These are phyloP conservation scores for Catocala nupta DNA, from an alignment of 2,888 invertebrate species.

Conservation along the genomic window DNA sequence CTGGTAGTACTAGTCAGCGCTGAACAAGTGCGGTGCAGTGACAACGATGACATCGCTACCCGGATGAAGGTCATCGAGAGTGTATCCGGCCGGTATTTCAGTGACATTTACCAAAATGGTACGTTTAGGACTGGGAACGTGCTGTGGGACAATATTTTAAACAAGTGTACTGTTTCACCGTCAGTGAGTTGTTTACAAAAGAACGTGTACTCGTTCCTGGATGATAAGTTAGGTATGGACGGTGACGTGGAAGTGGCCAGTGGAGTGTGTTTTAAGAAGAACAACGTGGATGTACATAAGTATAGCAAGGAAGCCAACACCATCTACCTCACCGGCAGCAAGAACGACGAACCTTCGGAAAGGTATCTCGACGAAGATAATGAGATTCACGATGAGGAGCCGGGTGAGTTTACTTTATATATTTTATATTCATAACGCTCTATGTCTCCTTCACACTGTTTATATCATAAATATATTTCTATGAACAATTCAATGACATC, in stretches of 20 bases:
- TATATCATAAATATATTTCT: too few species aligned
- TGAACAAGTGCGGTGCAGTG: conserved; percentile 60
- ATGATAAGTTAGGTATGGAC: conserved; percentile 88
- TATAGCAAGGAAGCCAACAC: conserved; percentile 85
- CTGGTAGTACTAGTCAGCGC: conserved; percentile 63
- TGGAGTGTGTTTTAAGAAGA: conserved; percentile 89
- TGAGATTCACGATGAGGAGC: conserved; percentile 70
- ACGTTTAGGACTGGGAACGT: conserved; percentile 88
- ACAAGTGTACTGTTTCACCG: conserved; percentile 90
- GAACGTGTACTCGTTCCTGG: conserved; percentile 91
- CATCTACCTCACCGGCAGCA: conserved; percentile 78
- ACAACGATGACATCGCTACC: conserved; percentile 65
- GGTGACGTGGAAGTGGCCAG: conserved; percentile 90
- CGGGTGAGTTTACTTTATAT: conserved; percentile 63
- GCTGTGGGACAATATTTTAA: conserved; percentile 91
- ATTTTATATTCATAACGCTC: too few species aligned
- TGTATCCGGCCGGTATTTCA: conserved; percentile 73
- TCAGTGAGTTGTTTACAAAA: conserved; percentile 92
- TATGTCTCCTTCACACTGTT: too few species aligned
- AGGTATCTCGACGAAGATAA: conserved; percentile 47
- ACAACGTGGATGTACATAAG: conserved; percentile 88
- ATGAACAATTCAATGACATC: too few species aligned
- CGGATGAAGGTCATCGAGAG: conserved; percentile 72
- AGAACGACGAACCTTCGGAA: conserved; percentile 75
- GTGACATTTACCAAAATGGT: conserved; percentile 78